Evolutionary conservation across 2,797 vertebrate genomes (phyloP).

Genomic region (Pteropus rufus): DNA sequence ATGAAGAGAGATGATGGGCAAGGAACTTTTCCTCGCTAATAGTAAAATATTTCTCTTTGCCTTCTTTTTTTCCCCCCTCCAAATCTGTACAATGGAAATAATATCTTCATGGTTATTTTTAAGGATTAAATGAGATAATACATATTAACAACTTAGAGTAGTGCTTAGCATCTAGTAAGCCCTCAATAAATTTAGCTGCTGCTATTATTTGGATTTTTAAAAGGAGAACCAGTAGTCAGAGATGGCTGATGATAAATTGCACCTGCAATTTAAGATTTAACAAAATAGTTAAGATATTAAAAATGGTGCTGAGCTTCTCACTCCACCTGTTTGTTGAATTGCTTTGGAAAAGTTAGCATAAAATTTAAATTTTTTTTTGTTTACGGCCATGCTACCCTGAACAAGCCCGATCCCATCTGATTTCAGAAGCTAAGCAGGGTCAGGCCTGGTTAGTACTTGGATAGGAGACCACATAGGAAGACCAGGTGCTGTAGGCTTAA

Average conservation of each 20-base stretch:
- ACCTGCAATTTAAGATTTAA: slow-evolving; percentile 36
- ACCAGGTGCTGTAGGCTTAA: too few species aligned
- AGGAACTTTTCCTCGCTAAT: not conserved
- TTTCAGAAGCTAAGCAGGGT: too few species aligned
- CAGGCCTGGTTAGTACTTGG: too few species aligned
- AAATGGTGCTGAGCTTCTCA: not conserved
- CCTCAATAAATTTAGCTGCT: not conserved
- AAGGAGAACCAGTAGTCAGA: not conserved
- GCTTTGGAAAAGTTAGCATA: slow-evolving; percentile 21
- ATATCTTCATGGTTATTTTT: slow-evolving; percentile 14
- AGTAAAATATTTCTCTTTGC: not conserved
- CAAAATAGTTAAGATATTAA: not conserved
- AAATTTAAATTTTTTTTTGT: not conserved
- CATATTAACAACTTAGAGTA: not conserved
- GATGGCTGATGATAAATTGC: not conserved
- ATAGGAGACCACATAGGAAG: too few species aligned
- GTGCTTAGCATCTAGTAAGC: not conserved
- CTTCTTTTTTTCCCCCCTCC: not conserved
- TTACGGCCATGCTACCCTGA: too few species aligned
- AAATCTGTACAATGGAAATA: not conserved
- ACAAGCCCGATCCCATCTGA: too few species aligned
- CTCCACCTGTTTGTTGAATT: slow-evolving; percentile 23
- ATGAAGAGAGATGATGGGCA: not conserved
- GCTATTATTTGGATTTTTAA: not conserved
- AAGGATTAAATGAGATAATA: not conserved